phyloP scores from a whole-genome alignment of 2,113 vertebrate species.

The Poecilia latipinna region DNA sequence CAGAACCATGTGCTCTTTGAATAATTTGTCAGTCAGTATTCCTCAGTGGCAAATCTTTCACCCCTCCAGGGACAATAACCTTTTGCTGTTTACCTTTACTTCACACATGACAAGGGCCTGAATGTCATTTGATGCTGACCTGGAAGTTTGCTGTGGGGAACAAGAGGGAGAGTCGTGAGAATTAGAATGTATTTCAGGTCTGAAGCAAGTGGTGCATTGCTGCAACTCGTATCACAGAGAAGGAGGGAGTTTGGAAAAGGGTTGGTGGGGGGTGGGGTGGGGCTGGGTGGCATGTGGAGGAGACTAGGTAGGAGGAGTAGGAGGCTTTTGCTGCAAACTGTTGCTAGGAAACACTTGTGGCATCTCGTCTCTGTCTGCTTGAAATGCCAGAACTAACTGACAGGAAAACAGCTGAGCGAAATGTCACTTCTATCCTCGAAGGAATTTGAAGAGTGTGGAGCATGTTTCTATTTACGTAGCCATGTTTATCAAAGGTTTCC shows the following conservation, averaged over 20 bases:
- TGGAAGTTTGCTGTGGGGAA: conserved; percentile 31
- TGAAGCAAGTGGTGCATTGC: conserved; percentile 80
- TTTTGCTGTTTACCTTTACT: conserved; percentile 27
- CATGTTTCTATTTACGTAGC: conserved; percentile 55
- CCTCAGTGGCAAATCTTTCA: conserved; percentile 28
- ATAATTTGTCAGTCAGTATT: too few relatives aligned
- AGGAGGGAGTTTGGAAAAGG: conserved; percentile 46
- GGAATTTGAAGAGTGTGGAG: conserved; percentile 51
- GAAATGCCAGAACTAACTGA: conserved; percentile 70
- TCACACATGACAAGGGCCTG: conserved; percentile 48
- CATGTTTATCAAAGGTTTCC: conserved; percentile 58
- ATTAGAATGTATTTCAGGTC: conserved; percentile 77
- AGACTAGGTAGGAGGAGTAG: conserved; percentile 25
- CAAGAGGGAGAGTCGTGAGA: conserved; percentile 40
- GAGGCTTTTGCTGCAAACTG: conserved; percentile 66
- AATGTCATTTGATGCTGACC: conserved; percentile 60
- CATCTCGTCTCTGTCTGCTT: conserved; percentile 65
- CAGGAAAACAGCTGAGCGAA: conserved; percentile 60
- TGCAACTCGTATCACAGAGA: conserved; percentile 67
- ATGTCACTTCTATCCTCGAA: conserved; percentile 59
- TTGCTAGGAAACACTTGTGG: conserved; percentile 86
- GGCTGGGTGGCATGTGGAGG: not conserved
- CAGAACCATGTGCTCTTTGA: conserved; percentile 20
- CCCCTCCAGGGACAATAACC: conserved; percentile 34
- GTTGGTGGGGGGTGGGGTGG: not conserved